Conservation (phyloP, 1,140 invertebrate genomes). For the Tribolium madens region DNA sequence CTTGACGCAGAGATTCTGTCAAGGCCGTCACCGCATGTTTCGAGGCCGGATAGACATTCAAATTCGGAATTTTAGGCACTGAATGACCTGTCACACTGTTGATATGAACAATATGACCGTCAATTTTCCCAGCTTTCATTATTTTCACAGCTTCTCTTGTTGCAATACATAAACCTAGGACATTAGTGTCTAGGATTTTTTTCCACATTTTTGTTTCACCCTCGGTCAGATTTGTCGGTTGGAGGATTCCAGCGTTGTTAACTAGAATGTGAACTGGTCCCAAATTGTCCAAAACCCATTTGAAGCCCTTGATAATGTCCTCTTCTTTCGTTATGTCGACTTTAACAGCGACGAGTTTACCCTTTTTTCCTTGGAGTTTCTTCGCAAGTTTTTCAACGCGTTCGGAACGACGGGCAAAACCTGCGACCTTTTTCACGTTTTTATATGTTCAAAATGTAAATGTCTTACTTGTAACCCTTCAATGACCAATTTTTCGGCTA, state of each 20-base stretch:
- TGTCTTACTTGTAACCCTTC: background rate
- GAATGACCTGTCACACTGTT: slow-evolving; percentile 53
- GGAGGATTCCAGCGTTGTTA: background rate
- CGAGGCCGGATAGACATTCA: slow-evolving; percentile 71
- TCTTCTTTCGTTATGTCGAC: slow-evolving; percentile 67
- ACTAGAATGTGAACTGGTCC: slow-evolving; percentile 72
- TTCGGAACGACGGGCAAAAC: slow-evolving; percentile 42
- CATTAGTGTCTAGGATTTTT: slow-evolving; percentile 74
- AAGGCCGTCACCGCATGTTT: slow-evolving; percentile 70
- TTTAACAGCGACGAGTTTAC: slow-evolving; percentile 54
- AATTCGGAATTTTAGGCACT: slow-evolving; percentile 51
- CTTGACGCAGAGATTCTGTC: background rate
- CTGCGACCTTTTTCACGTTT: background rate
- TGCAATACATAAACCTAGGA: slow-evolving; percentile 76
- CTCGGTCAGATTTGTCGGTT: slow-evolving; percentile 56
- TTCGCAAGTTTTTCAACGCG: slow-evolving; percentile 47
- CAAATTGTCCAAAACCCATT: slow-evolving; percentile 70
- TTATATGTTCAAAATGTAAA: background rate
- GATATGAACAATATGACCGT: slow-evolving; percentile 44
- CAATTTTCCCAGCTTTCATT: background rate
- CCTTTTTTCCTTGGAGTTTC: slow-evolving; percentile 34
- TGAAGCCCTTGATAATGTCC: slow-evolving; percentile 72
- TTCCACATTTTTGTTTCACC: slow-evolving; percentile 67
- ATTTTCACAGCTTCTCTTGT: slow-evolving; percentile 69
- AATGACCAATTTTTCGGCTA: background rate